phyloP scores from a whole-genome alignment of 1,140 invertebrate species.

The Theocolax elegans region DNA sequence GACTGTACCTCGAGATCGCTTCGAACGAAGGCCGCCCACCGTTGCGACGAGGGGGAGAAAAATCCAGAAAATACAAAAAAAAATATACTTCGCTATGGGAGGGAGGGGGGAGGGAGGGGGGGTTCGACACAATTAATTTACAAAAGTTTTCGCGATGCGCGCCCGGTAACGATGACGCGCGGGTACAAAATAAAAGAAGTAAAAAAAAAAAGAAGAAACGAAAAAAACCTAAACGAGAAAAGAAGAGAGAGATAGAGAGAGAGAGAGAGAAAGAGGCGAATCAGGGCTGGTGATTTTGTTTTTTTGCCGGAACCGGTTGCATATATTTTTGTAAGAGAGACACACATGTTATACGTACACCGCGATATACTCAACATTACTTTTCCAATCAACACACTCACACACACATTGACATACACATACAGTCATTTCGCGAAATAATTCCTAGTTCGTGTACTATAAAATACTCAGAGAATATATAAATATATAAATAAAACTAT shows the following conservation, averaged over 20 bases:
- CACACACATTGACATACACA: not conserved
- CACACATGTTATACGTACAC: not conserved
- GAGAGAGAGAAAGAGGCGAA: constrained; percentile 1
- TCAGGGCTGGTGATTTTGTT: constrained; percentile 33
- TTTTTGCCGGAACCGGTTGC: constrained; percentile 28
- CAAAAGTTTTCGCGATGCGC: too few species aligned
- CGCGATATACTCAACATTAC: constrained; percentile 26
- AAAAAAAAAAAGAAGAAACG: not conserved
- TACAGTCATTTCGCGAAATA: too few species aligned
- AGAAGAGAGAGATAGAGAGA: not conserved
- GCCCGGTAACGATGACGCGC: not conserved
- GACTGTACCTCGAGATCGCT: constrained; percentile 24
- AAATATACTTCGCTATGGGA: too few species aligned
- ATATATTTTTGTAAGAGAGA: constrained; percentile 30
- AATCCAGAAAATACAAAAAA: not conserved
- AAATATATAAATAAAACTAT: too few species aligned
- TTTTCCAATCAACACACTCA: constrained; percentile 23
- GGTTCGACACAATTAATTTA: too few species aligned
- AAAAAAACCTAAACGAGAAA: not conserved
- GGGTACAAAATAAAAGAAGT: not conserved
- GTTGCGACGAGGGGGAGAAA: not conserved
- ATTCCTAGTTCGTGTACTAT: too few species aligned
- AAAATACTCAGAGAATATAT: constrained; percentile 34
- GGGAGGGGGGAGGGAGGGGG: too few species aligned
- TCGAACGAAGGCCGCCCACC: constrained; percentile 46